Evolutionary conservation across 2,113 vertebrate genomes (phyloP), one percentile per base, ranked within the genome.

Genomic region (Genyomyrus donnyi): DNA sequence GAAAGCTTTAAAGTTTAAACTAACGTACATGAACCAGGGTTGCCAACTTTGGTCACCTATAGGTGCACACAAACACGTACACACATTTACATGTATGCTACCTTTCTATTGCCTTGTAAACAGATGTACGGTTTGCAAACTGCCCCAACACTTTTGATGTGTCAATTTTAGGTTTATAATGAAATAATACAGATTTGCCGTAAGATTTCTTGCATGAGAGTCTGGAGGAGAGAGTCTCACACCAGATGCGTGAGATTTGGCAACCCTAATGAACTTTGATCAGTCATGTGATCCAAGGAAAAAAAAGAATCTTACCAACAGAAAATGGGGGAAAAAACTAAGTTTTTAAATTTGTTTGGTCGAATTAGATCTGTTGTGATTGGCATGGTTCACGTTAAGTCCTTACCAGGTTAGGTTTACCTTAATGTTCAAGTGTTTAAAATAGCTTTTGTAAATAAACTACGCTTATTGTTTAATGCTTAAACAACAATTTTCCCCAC

Each of bases 361-460:
- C 95, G 94, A 0, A 87, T 96, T 0, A 96, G 92, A 91, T 93
- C 96, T 0, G 95, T 95, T 5, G 94, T 97, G 1, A 93, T 98
- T 52, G 97, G 97, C 21, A 96, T 97, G 96, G 94, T 97, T 88
- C 97, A 97, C 53, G 95, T 97, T 5, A 94, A 93, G 94, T 96
- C 97, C 0, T 93, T 98, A 90, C 97, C 97, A 95, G 97, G 97
- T 98, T 35, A 52, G 6, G 9, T 3, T 52, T 50, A 70, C 13
- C 49, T 27, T 8, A 42, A 27, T n/a, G 21, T 89, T 24, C 4
- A 35, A 35, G 10, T n/a, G n/a, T n/a, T 77, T 52, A 15, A 39
- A 31, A 10, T 46, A 27, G 62, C n/a, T 27, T 13, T 10, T 85
- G 21, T 48, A 48, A 85, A 45, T 48, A 85, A 42, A 48, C 8